Evolutionary conservation across 1,140 invertebrate genomes (phyloP).

Genomic region (Frieseomelitta varia): DNA sequence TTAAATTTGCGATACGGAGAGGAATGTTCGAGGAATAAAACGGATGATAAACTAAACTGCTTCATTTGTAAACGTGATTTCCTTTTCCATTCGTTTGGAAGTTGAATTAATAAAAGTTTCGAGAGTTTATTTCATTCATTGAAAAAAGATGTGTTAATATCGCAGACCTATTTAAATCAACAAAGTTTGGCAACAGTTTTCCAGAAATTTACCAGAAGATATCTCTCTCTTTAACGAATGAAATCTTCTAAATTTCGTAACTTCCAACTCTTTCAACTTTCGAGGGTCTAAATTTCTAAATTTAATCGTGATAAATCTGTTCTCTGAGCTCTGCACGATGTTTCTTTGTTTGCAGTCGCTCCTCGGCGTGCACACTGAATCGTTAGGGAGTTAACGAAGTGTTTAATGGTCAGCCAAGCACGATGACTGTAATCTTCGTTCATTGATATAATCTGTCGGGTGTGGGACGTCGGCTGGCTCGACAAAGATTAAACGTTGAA

Average conservation of each 20-base stretch:
- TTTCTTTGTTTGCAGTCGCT: background rate
- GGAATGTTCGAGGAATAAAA: no score
- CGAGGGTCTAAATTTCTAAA: no score
- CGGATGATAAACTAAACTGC: no score
- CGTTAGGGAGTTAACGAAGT: background rate
- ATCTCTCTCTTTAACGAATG: background rate
- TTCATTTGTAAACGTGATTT: no score
- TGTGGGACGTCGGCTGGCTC: no score
- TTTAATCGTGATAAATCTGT: background rate
- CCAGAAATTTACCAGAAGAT: background rate
- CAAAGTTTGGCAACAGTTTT: background rate
- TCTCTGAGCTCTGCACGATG: background rate
- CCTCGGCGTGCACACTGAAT: background rate
- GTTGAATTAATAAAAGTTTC: no score
- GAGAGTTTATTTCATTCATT: no score
- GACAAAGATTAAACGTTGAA: constrained; percentile 3
- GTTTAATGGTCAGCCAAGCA: background rate
- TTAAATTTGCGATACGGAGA: no score
- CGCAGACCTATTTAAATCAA: background rate
- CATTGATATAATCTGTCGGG: background rate
- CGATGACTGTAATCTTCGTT: constrained; percentile 23
- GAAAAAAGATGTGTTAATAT: no score
- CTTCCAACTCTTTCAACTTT: no score
- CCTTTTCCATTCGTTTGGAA: no score
- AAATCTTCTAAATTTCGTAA: no score